Evolutionary conservation across 2,888 invertebrate genomes (phyloP).

Genomic region (Trichopoda pennipes): DNA sequence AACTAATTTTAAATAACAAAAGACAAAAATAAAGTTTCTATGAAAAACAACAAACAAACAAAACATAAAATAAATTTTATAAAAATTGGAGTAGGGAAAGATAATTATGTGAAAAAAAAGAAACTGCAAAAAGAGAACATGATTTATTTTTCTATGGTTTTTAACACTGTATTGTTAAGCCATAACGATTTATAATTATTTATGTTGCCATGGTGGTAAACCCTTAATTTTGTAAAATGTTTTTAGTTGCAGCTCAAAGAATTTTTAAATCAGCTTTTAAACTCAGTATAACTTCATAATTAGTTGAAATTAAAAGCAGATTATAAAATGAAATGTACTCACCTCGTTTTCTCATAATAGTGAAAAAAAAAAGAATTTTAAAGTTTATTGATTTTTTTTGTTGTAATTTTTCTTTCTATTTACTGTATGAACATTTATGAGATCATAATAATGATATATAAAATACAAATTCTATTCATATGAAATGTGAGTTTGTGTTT

Average conservation of each 20-base stretch:
- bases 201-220: conserved; percentile 51
- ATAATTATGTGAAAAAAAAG: not conserved
- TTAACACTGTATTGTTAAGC: conserved; percentile 26
- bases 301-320: conserved; percentile 48
- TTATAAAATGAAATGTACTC: conserved; percentile 33
- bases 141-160: conserved; percentile 22
- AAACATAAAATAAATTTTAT: not conserved
- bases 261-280: conserved; percentile 21
- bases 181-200: conserved; percentile 46
- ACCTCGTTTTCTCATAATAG: conserved; percentile 3
- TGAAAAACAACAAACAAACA: not conserved
- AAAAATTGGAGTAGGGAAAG: too few relatives aligned
- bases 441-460: conserved; percentile 76
- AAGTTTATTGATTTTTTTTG: conserved; percentile 25
- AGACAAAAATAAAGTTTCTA: conserved; percentile 12
- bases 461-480: conserved; percentile 57
- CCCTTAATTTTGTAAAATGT: conserved; percentile 27
- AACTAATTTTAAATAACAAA: conserved; percentile 46
- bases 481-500: conserved; percentile 30
- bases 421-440: conserved; percentile 80
- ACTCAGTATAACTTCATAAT: conserved; percentile 6
- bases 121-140: not conserved
- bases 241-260: conserved; percentile 39
- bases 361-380: conserved; percentile 14
- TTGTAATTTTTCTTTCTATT: conserved; percentile 70